These are phyloP conservation scores for Perithous albicinctus DNA, from an alignment of 2,888 invertebrate genomes.

Conservation along the genomic window DNA sequence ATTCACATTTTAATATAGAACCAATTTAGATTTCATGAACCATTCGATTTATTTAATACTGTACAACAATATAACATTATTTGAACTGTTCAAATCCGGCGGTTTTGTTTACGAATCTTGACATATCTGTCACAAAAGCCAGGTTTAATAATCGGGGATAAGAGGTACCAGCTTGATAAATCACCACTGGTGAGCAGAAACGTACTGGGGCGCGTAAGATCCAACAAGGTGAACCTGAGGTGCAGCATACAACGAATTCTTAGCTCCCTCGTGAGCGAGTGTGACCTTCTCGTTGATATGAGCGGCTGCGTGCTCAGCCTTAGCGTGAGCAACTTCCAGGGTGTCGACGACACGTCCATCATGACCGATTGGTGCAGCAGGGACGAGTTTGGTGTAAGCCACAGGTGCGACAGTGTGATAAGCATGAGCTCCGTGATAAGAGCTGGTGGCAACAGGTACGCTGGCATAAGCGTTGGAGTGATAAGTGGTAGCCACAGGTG, in stretches of 20 bases:
- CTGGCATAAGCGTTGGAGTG: slow-evolving; percentile 32
- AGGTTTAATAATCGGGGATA: slow-evolving; percentile 26
- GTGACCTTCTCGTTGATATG: slow-evolving; percentile 75
- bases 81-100: background rate
- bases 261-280: slow-evolving; percentile 66
- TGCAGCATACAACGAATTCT: slow-evolving; percentile 31
- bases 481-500: slow-evolving; percentile 46
- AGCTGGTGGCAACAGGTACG: slow-evolving; percentile 24
- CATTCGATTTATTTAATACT: slow-evolving; percentile 21
- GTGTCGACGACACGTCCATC: slow-evolving; percentile 75
- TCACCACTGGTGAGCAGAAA: slow-evolving; percentile 35
- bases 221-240: slow-evolving; percentile 67
- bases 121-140: background rate
- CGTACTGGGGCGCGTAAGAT: slow-evolving; percentile 31
- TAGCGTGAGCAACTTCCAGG: slow-evolving; percentile 74
- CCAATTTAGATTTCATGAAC: background rate
- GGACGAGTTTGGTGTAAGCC: slow-evolving; percentile 56
- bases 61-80: background rate
- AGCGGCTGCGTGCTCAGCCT: slow-evolving; percentile 75
- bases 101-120: background rate
- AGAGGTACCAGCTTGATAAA: background rate
- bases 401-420: slow-evolving; percentile 62
- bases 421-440: slow-evolving; percentile 55
- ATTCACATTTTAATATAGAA: background rate
- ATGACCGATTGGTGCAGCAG: slow-evolving; percentile 72